These are phyloP conservation scores for Brachionus rubens DNA, from an alignment of 1,140 invertebrate species.

Conservation along the genomic window DNA sequence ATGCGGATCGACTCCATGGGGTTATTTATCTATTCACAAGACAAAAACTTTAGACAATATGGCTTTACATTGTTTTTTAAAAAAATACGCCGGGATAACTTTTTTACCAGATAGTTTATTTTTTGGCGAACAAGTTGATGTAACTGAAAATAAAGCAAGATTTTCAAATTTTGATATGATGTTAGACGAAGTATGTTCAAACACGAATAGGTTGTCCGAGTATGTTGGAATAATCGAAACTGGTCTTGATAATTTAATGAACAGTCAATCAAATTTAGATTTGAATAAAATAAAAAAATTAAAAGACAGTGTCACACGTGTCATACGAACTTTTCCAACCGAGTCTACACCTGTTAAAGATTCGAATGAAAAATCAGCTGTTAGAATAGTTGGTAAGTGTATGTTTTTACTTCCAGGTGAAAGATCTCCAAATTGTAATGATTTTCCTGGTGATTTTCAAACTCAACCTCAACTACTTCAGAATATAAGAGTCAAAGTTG, in stretches of 20 bases:
- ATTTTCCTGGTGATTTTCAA: constrained; percentile 44
- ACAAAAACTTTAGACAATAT: constrained; percentile 1
- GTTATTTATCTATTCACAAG: background rate
- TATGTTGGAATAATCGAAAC: background rate
- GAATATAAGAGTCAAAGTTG: background rate
- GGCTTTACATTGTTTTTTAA: background rate
- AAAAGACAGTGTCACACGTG: background rate
- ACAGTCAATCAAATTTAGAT: background rate
- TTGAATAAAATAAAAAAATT: background rate
- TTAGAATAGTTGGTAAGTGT: constrained; percentile 22
- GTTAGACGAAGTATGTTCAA: background rate
- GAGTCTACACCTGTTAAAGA: background rate
- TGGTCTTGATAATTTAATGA: background rate
- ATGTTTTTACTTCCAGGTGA: background rate
- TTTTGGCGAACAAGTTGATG: background rate
- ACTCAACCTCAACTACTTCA: background rate
- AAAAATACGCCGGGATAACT: constrained; percentile 1
- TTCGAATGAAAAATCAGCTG: background rate
- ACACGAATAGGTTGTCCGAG: background rate
- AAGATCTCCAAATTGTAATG: background rate
- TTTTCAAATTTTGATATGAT: constrained; percentile 4
- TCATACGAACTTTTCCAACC: background rate
- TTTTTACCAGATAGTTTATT: background rate
- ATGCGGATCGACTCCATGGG: constrained; percentile 34
- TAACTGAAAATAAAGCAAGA: background rate